Evolutionary conservation across 2,888 invertebrate genomes (phyloP).

Genomic region (Scaptomyza reducta): DNA sequence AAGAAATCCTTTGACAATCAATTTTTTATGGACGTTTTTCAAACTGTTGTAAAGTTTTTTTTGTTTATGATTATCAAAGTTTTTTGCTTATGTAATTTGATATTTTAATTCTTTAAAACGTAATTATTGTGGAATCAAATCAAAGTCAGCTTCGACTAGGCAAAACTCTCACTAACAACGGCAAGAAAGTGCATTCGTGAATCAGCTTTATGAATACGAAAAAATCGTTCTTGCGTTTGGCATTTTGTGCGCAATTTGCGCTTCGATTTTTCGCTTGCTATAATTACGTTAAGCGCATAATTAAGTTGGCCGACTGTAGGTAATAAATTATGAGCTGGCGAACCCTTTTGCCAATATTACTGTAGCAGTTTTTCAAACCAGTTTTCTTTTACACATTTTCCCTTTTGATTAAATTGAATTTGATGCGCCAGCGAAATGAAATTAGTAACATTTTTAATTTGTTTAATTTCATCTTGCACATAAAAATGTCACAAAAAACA

Average conservation of each 20-base stretch:
- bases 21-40: too few species aligned
- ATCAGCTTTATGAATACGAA: neutral
- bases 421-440: constrained; percentile 57
- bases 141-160: too few species aligned
- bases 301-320: constrained; percentile 74
- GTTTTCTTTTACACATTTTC: constrained; percentile 5
- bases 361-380: constrained; percentile 21
- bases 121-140: too few species aligned
- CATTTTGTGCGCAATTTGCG: constrained; percentile 65
- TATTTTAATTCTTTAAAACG: too few species aligned
- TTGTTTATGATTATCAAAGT: too few species aligned
- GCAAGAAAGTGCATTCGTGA: constrained; percentile 7
- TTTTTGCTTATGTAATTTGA: too few species aligned
- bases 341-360: constrained; percentile 39
- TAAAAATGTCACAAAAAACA: constrained; percentile 10
- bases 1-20: too few species aligned
- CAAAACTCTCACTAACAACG: too few species aligned
- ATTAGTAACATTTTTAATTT: constrained; percentile 62
- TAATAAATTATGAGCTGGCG: constrained; percentile 70
- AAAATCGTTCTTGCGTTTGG: constrained; percentile 31
- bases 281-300: constrained; percentile 77
- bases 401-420: constrained; percentile 57
- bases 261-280: constrained; percentile 69
- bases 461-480: constrained; percentile 51
- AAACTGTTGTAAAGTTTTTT: too few species aligned